Evolutionary conservation across 2,797 vertebrate genomes (phyloP), one percentile per base, ranked within the genome.

Genomic region (Pantherophis alleghaniensis): DNA sequence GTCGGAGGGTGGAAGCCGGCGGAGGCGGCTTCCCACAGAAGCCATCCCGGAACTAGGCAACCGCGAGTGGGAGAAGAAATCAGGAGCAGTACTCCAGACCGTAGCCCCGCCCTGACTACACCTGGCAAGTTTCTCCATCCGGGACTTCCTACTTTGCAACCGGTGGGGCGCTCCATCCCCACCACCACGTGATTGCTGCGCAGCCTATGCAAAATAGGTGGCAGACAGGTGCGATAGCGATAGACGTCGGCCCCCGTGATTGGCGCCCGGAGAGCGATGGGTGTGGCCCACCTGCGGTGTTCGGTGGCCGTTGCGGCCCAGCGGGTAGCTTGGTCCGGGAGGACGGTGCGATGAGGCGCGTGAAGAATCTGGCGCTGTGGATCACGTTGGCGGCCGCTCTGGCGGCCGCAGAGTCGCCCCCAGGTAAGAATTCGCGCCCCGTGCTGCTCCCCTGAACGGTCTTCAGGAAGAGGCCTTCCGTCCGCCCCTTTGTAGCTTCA

Each of bases 221-320:
- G 55, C 13, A 53, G 5, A 24, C 69, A 89, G 87, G 91, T 91
- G 92, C 24, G 10, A 9, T 10, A 4, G 28, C 3, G 42, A 69
- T 18, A 57, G n/a, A 66, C 86, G 37, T 20, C 13, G 0, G 4
- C 14, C 6, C 32, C 63, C 24, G 16, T 7, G 47, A 61, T 57
- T 89, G 93, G 92, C 18, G 20, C 0, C 0, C 10, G 9, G 22
- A 53, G 53, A 42, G 59, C 63, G 42, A 47, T 74, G 56, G 86
- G 93, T 57, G 87, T 26, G 86, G 57, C 79, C 86, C 86, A 92
- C 89, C 89, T 93, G 92, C 28, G 51, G 47, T 7, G 24, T 24
- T 32, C 55, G 2, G 42, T 22, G 3, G 28, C 9, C 3, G 7
- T 2, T 26, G 55, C n/a, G 42, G 42, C 10, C 42, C 42, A 83